Base-by-base conservation (phyloP, 2,888 invertebrate genomes). In the Drosophila mercatorum region DNA sequence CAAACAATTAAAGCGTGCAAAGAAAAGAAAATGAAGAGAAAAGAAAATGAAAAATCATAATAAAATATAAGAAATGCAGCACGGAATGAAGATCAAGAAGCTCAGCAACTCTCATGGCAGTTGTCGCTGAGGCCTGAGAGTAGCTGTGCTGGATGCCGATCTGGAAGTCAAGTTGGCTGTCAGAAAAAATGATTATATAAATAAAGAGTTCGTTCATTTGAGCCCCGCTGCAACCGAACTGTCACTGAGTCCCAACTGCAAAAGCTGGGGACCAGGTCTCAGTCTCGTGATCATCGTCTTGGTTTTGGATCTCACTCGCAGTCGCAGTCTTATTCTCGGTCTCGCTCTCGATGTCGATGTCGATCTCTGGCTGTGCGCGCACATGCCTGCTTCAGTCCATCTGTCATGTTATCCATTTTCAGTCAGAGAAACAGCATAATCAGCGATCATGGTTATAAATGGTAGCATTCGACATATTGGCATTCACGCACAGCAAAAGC, bases 81-180 rank as follows among this genome's bases (percentile, higher is more conserved):
- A 59, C n/a, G 41, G 36, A 49, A 31, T 31, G 17, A 51, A 51
- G n/a, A 51, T 51, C 49, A 38, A 22, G 60, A 51, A 60, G 72
- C 62, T 70, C 62, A 57, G 44, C 66, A 61, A 67, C 68, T 76
- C 68, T 49, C 55, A 61, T 62, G 74, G 66, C 64, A 81, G 75
- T 78, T 78, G 75, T 62, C 65, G 62, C 62, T 59, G 73, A 12
- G 52, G 31, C 46, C 40, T 22, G 47, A 59, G 63, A 53, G 46
- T 43, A 34, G 47, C 59, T 60, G 58, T 63, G 61, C 69, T 75
- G 83, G 73, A 83, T 81, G 87, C 89, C 89, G 92, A 92, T 91
- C 92, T 92, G 92, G 92, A 92, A 92, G 92, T 92, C 92, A 91
- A 91, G 90, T 91, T 88, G 89, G 85, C 89, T 92, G 92, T 92